phyloP scores from a whole-genome alignment of 2,113 vertebrate genomes.

The Rhinichthys klamathensis region DNA sequence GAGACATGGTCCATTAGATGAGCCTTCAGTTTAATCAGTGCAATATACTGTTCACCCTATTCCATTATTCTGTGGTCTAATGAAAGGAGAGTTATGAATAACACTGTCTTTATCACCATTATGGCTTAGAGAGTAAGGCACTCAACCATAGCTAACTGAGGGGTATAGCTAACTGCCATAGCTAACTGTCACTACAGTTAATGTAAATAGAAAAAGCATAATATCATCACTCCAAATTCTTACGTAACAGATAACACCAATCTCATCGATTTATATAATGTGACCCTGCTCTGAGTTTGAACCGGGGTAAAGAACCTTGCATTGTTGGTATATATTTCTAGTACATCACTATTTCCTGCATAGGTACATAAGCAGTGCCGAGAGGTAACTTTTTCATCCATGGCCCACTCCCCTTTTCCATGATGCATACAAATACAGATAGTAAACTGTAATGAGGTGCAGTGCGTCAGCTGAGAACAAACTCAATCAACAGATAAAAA shows the following conservation, averaged over 20 bases:
- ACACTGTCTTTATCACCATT: constrained; percentile 6
- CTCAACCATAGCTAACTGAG: background rate
- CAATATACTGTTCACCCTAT: background rate
- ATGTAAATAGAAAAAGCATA: background rate
- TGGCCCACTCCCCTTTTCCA: background rate
- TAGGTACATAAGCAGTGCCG: background rate
- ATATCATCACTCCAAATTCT: background rate
- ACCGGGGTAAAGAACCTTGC: background rate
- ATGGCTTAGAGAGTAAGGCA: background rate
- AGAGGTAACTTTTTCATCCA: background rate
- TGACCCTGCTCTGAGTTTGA: background rate
- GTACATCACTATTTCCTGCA: background rate
- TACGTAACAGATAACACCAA: background rate
- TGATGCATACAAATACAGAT: background rate
- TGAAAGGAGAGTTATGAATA: constrained; percentile 4
- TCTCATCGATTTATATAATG: background rate
- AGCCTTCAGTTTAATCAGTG: background rate
- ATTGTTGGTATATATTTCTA: background rate
- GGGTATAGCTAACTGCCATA: too few species aligned
- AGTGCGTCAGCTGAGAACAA: background rate
- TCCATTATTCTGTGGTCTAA: constrained; percentile 3
- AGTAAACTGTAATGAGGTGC: background rate
- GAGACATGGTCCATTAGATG: background rate
- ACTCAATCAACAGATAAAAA: background rate
- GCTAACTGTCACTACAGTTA: background rate